Evolutionary conservation across 2,113 vertebrate genomes (phyloP).

Genomic region (Ameiurus melas): DNA sequence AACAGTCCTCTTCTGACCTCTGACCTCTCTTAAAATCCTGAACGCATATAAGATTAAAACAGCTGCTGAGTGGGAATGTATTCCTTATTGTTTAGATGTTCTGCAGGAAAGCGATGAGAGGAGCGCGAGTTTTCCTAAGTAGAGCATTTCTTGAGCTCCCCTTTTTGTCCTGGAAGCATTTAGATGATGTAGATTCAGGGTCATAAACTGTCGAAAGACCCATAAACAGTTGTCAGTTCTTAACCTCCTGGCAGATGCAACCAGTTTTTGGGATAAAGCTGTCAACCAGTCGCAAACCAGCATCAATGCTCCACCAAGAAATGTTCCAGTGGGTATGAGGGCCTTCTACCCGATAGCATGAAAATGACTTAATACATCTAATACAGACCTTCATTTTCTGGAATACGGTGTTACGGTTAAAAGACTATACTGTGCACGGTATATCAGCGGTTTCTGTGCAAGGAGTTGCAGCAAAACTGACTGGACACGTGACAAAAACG

Average conservation of each 20-base stretch:
- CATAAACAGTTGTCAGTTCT: neutral
- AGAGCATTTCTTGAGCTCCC: neutral
- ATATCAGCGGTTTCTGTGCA: no score
- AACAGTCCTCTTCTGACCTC: conserved; percentile 2
- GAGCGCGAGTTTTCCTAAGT: neutral
- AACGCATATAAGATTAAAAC: neutral
- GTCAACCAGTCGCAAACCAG: neutral
- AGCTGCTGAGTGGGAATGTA: neutral
- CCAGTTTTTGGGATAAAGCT: neutral
- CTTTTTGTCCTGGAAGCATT: neutral
- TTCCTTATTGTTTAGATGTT: neutral
- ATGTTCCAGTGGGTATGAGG: neutral
- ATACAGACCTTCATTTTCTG: no score
- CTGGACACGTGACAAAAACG: no score
- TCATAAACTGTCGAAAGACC: neutral
- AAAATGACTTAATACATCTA: neutral
- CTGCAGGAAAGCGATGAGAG: neutral
- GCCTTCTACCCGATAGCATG: neutral
- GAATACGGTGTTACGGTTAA: neutral
- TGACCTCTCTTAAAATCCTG: conserved; percentile 25
- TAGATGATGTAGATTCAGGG: neutral
- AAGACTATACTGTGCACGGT: neutral
- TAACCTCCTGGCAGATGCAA: neutral
- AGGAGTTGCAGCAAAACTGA: no score
- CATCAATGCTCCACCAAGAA: neutral